Evolutionary conservation across 1,140 invertebrate species (phyloP).

Genomic region (Hylaeus volcanicus): DNA sequence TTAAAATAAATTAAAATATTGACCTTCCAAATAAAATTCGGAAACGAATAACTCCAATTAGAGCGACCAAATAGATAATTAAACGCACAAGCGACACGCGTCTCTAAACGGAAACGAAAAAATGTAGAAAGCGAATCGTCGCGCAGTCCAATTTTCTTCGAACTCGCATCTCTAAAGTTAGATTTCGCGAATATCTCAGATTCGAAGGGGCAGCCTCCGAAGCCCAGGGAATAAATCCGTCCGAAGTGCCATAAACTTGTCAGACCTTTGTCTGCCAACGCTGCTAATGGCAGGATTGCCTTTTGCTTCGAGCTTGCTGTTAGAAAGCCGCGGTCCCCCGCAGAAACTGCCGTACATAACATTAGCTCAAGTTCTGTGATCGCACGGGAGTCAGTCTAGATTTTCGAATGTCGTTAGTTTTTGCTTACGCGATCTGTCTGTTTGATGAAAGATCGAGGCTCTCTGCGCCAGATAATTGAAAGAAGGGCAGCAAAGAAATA

Average conservation of each 20-base stretch:
- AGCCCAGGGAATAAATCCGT: conserved; percentile 68
- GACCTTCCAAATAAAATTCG: too few species aligned
- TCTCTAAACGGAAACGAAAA: background rate
- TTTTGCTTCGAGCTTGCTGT: conserved; percentile 16
- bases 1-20: too few species aligned
- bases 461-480: too few species aligned
- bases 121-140: background rate
- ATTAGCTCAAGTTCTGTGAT: conserved; percentile 29
- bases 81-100: too few species aligned
- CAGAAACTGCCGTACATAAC: conserved; percentile 14
- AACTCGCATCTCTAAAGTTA: conserved; percentile 50
- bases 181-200: conserved; percentile 49
- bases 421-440: background rate
- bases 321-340: conserved; percentile 14
- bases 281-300: conserved; percentile 63
- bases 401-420: conserved; percentile 39
- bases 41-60: background rate
- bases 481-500: too few species aligned
- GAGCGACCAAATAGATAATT: too few species aligned
- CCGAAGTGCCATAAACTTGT: conserved; percentile 72
- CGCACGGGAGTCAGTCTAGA: conserved; percentile 9
- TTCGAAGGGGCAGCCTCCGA: conserved; percentile 33
- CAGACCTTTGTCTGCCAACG: conserved; percentile 63
- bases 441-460: background rate
- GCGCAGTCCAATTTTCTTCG: background rate